These are phyloP conservation scores for Chroicocephalus ridibundus DNA, from an alignment of 2,113 vertebrate genomes.

Conservation along the genomic window DNA sequence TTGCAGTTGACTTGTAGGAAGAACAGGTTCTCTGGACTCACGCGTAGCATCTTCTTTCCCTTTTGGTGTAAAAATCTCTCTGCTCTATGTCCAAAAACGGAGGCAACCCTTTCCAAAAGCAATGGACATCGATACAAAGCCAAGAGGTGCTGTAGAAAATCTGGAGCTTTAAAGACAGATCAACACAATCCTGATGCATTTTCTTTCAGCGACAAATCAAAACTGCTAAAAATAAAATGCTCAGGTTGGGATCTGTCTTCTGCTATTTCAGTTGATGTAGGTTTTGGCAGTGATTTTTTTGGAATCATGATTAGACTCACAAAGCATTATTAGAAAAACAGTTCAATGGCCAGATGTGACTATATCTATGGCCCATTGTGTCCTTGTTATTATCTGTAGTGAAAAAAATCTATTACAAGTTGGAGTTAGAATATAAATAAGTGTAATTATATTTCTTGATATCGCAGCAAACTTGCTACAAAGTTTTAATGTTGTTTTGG, in stretches of 20 bases:
- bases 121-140: not conserved
- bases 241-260: not conserved
- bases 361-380: not conserved
- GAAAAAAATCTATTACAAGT: not conserved
- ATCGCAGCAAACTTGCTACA: not conserved
- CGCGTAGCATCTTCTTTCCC: not conserved
- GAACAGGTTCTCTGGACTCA: not conserved
- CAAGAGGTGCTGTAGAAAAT: not conserved
- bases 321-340: not conserved
- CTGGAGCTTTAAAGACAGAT: not conserved
- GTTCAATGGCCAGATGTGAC: not conserved
- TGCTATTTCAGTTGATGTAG: not conserved
- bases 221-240: not conserved
- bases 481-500: not conserved
- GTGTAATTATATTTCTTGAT: not conserved
- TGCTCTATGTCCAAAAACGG: not conserved
- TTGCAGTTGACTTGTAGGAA: not conserved
- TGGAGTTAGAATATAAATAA: not conserved
- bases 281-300: not conserved
- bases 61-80: not conserved
- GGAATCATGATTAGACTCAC: not conserved
- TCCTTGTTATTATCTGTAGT: not conserved
- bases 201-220: not conserved
- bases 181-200: not conserved
- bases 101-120: not conserved